These are phyloP conservation scores for Rostratula benghalensis DNA, from an alignment of 2,113 vertebrate species.

Conservation along the genomic window DNA sequence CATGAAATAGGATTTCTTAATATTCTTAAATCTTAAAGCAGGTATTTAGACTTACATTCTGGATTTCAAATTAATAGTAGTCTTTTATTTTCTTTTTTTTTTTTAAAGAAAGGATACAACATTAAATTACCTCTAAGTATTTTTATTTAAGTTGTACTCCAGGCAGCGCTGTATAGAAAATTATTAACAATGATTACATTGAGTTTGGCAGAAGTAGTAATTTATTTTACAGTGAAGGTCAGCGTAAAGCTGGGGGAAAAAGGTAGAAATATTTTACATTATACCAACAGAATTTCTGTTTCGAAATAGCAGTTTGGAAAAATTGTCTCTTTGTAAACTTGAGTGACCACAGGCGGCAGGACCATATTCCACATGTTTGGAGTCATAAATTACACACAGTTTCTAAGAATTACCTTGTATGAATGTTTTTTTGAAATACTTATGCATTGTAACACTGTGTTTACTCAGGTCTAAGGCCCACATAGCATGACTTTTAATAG, in stretches of 20 bases:
- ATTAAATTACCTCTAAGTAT: no score
- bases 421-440: not conserved
- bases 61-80: not conserved
- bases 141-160: not conserved
- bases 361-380: accelerated
- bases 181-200: not conserved
- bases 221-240: not conserved
- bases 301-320: not conserved
- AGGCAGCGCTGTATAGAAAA: not conserved
- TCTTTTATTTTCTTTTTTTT: no score
- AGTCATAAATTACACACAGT: not conserved
- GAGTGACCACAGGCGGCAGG: not conserved
- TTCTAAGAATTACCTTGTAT: not conserved
- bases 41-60: not conserved
- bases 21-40: not conserved
- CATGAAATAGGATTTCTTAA: not conserved
- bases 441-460: not conserved
- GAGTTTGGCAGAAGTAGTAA: not conserved
- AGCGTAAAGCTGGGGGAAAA: not conserved
- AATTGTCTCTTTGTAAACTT: not conserved
- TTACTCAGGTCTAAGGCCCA: not conserved
- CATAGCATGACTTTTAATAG: not conserved
- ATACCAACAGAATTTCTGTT: not conserved
- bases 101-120: accelerated
- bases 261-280: not conserved